Evolutionary conservation across 2,113 vertebrate species (phyloP), one percentile per base, ranked within the genome.

Genomic region (Spheniscus mendiculus): DNA sequence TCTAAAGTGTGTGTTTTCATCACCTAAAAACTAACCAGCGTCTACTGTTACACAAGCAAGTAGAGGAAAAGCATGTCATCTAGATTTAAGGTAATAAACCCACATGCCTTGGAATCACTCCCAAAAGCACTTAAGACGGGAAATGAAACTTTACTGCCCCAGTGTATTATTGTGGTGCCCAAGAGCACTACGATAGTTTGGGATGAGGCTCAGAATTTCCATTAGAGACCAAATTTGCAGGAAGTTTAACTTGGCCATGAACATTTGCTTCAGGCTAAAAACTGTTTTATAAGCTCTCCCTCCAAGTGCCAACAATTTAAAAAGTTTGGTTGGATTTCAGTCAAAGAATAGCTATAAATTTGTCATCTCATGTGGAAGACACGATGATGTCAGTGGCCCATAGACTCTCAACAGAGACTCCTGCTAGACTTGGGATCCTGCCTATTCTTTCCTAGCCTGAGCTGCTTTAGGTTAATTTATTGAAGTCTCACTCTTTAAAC

Each of bases 171-270:
- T 70, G 82, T 59, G 85, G 71, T 97, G 95, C 93, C 95, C 93
- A 50, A 90, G 72, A 96, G 90, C 86, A 83, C 6, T 4, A 45
- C 0, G 5, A 86, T 40, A 55, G n/a, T 8, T 95, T 55, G 74
- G 55, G 90, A 89, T 52, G 79, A 93, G 72, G 90, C 80, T 94
- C 94, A 93, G 67, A 92, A 94, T 95, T 97, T 95, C 97, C 94
- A 97, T 89, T 44, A 90, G 59, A 92, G 47, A 90, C 38, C 67
- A 4, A 42, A 34, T 92, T 70, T 92, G 76, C 83, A 96, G 90
- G 90, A 95, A 92, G 96, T 95, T 97, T 92, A 71, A 71, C 76
- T 96, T 96, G 93, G 96, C 95, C 72, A 81, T 8, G 63, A 86
- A 63, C 15, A 73, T 52, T 63, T 88, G 85, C 94, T 83, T 71